These are phyloP conservation scores for Reticulitermes speratus DNA, from an alignment of 1,140 invertebrate species.

Conservation along the genomic window DNA sequence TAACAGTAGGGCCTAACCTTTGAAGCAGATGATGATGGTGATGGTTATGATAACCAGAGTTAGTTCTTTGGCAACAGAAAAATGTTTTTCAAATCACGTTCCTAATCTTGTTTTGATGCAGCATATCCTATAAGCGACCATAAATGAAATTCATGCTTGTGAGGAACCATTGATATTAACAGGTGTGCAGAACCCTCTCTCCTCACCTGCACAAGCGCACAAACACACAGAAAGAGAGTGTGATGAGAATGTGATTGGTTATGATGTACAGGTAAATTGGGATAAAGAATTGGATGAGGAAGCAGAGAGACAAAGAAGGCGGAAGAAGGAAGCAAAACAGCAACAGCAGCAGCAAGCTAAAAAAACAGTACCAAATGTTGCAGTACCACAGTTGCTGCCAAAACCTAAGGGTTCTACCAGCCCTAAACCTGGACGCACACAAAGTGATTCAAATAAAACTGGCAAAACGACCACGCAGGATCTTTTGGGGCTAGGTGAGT, in stretches of 20 bases:
- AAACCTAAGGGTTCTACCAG: conserved; percentile 35
- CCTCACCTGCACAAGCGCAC: too few relatives aligned
- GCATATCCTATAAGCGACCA: too few relatives aligned
- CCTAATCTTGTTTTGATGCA: too few relatives aligned
- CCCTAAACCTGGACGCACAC: conserved; percentile 31
- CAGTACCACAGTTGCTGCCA: conserved; percentile 36
- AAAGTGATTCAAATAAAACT: conserved; percentile 24
- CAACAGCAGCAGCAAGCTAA: conserved; percentile 48
- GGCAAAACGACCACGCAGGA: conserved; percentile 49
- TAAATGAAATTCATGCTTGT: too few relatives aligned
- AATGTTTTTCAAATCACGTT: too few relatives aligned
- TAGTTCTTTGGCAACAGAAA: too few relatives aligned
- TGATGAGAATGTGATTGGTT: neutral
- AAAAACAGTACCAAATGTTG: conserved; percentile 40
- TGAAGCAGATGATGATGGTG: too few relatives aligned
- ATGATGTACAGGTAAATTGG: conserved; percentile 54
- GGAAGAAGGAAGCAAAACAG: conserved; percentile 63
- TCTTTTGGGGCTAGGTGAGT: conserved; percentile 60
- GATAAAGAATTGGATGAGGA: conserved; percentile 88
- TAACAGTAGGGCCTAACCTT: too few relatives aligned
- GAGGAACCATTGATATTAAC: too few relatives aligned
- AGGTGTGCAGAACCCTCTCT: neutral
- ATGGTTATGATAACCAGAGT: too few relatives aligned
- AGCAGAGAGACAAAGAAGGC: conserved; percentile 74
- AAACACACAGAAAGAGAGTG: too few relatives aligned